A percentile compares a stretch with the other conserved stretches of the same genome.
phyloP scores from a whole-genome alignment of 2,797 vertebrate genomes.

The Enteromius mattozi region DNA sequence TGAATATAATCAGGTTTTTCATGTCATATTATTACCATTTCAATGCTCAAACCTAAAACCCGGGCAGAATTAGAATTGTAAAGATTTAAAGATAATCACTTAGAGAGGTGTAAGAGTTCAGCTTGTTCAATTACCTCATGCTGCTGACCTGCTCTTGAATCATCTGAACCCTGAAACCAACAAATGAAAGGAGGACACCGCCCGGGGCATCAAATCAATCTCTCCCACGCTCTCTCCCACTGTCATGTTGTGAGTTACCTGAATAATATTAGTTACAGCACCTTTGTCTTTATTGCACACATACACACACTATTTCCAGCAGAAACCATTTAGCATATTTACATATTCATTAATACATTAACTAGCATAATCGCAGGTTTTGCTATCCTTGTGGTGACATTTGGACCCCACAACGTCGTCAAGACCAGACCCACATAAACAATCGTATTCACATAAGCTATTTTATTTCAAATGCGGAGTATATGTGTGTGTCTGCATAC shows the following conservation, averaged over 20 bases:
- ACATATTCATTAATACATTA: background rate
- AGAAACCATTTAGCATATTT: background rate
- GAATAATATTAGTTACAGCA: constrained; percentile 28
- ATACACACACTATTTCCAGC: background rate
- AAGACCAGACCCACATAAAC: background rate
- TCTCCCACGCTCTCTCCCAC: background rate
- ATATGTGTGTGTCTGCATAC: constrained; percentile 12
- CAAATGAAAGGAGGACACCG: constrained; percentile 27
- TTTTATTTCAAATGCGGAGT: constrained; percentile 6
- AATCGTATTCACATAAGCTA: background rate
- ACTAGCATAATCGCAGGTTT: background rate
- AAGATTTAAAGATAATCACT: constrained; percentile 39
- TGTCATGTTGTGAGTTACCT: constrained; percentile 22
- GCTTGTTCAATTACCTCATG: constrained; percentile 36
- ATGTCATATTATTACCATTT: constrained; percentile 15
- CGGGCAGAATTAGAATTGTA: constrained; percentile 10
- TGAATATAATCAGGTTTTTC: background rate
- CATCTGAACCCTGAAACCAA: constrained; percentile 42
- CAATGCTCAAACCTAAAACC: constrained; percentile 23
- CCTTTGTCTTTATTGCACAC: constrained; percentile 2
- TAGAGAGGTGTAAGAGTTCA: constrained; percentile 33
- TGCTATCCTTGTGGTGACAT: background rate
- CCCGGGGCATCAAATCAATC: constrained; percentile 31
- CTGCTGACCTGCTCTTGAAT: constrained; percentile 21
- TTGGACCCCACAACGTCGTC: background rate